Conservation (phyloP, 2,797 vertebrate genomes). For the Gouania willdenowi region DNA sequence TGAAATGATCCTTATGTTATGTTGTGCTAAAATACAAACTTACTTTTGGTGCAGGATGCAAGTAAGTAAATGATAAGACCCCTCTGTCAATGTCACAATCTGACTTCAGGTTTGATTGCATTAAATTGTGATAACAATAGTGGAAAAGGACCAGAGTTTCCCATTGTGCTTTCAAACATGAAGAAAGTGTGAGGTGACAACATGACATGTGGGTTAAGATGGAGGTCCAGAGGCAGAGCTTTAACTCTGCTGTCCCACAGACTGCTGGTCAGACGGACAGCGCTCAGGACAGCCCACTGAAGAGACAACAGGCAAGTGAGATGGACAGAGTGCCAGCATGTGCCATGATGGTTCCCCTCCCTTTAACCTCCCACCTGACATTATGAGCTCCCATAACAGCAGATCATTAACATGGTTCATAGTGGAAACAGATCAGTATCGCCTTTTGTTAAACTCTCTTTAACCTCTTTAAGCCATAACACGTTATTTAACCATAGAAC, state of each 20-base stretch:
- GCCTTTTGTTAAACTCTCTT: too few relatives aligned
- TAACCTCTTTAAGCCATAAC: too few relatives aligned
- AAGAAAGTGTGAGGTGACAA: not conserved
- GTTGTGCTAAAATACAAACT: too few relatives aligned
- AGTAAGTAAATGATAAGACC: too few relatives aligned
- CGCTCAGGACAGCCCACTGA: conserved; percentile 75
- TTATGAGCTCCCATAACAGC: conserved; percentile 1
- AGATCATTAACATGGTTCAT: not conserved
- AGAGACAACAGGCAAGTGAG: conserved; percentile 81
- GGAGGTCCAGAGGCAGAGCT: conserved; percentile 59
- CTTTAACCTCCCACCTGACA: conserved; percentile 14
- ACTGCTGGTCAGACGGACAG: conserved; percentile 72
- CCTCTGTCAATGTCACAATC: too few relatives aligned
- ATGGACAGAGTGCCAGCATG: conserved; percentile 70
- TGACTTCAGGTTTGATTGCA: too few relatives aligned
- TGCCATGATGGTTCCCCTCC: conserved; percentile 20
- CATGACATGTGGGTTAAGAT: too few relatives aligned
- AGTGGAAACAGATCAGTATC: too few relatives aligned
- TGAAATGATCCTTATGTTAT: too few relatives aligned
- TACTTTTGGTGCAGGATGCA: too few relatives aligned
- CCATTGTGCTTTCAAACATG: conserved; percentile 3
- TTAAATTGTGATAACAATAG: too few relatives aligned
- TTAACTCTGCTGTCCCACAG: conserved; percentile 78
- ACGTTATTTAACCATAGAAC: too few relatives aligned
- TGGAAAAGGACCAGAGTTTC: not conserved